Percentiles rank a stretch among this genome's conserved stretches.
phyloP scores from a whole-genome alignment of 2,888 invertebrate genomes.

The Doris montereyensis region DNA sequence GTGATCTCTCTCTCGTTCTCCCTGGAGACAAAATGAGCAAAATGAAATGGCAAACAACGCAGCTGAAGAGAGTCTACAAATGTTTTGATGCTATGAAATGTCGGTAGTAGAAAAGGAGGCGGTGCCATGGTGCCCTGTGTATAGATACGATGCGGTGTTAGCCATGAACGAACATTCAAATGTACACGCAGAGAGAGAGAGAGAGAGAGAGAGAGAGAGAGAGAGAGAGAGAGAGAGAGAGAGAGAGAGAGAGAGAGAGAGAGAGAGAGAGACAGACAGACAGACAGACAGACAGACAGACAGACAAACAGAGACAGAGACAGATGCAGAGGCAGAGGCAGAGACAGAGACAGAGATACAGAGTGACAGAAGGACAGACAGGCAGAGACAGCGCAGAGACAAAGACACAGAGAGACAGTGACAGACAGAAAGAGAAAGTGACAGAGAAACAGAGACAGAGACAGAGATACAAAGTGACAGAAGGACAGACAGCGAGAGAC shows the following conservation, averaged over 20 bases:
- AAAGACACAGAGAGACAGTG: neutral
- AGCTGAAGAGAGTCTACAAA: no score
- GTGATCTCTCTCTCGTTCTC: slow-evolving; percentile 35
- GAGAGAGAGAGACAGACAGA: neutral
- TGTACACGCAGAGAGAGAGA: neutral
- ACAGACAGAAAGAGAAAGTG: neutral
- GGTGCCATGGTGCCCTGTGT: no score
- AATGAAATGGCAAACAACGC: no score
- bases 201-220: neutral
- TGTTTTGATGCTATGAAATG: no score
- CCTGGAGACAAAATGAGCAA: slow-evolving; percentile 4
- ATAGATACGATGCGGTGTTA: no score
- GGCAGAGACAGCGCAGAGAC: neutral
- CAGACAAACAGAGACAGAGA: no score
- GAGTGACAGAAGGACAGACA: neutral
- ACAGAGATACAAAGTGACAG: neutral
- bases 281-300: neutral
- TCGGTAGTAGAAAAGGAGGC: no score
- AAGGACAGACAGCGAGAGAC: neutral
- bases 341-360: no score
- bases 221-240: neutral
- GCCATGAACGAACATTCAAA: neutral
- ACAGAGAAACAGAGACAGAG: neutral
- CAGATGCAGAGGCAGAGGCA: no score
- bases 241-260: neutral